A percentile compares a stretch with the other conserved stretches of the same genome.
phyloP scores from a whole-genome alignment of 2,113 vertebrate species.

The Sorex araneus region DNA sequence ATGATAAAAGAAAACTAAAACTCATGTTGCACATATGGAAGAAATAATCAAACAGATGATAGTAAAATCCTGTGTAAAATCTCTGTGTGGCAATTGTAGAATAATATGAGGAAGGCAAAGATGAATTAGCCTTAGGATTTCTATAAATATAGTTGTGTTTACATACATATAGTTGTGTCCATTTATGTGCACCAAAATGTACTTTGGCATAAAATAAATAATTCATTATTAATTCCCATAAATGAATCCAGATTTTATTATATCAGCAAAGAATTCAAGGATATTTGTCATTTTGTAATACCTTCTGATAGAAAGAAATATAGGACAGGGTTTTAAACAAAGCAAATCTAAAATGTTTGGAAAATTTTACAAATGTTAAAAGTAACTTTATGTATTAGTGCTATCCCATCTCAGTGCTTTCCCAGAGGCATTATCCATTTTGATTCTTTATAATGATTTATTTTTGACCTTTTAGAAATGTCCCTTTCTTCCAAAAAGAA shows the following conservation, averaged over 20 bases:
- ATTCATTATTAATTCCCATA: not conserved
- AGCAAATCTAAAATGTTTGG: conserved; percentile 36
- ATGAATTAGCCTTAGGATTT: not conserved
- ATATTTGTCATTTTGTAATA: not conserved
- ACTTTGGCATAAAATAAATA: conserved; percentile 1
- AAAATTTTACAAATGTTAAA: conserved; percentile 61
- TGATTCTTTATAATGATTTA: conserved; percentile 53
- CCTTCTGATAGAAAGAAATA: conserved; percentile 28
- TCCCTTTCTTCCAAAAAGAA: conserved; percentile 65
- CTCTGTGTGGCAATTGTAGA: conserved; percentile 14
- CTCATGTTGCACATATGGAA: conserved; percentile 45
- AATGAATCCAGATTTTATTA: conserved; percentile 5
- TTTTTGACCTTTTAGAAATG: conserved; percentile 73
- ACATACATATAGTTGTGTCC: not conserved
- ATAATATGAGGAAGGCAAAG: conserved; percentile 43
- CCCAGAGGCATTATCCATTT: conserved; percentile 21
- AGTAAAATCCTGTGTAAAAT: not conserved
- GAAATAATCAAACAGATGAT: conserved; percentile 46
- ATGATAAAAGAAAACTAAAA: conserved; percentile 40
- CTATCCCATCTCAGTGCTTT: conserved; percentile 55
- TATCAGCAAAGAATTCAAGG: conserved; percentile 21
- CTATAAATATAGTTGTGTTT: not conserved
- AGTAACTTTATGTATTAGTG: not conserved
- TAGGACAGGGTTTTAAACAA: conserved; percentile 36
- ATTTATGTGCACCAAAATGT: not conserved